phyloP scores from a whole-genome alignment of 2,113 vertebrate species.

The Myxocyprinus asiaticus region DNA sequence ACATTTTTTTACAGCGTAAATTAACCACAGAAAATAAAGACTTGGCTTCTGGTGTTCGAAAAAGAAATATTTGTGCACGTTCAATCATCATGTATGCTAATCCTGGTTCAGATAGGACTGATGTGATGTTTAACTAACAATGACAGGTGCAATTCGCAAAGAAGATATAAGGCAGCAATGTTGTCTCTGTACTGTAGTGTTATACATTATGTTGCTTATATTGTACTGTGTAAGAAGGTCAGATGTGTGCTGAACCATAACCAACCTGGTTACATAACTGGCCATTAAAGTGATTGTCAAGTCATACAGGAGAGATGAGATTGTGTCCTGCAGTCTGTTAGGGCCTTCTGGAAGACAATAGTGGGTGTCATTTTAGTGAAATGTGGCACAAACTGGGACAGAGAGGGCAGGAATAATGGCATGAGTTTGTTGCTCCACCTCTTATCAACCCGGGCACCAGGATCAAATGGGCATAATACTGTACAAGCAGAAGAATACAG shows the following conservation, averaged over 20 bases:
- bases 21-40: not conserved
- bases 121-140: not conserved
- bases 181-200: too few species aligned
- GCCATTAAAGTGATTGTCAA: conserved; percentile 34
- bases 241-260: not conserved
- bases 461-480: conserved; percentile 30
- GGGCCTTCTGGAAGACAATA: not conserved
- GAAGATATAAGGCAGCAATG: not conserved
- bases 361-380: not conserved
- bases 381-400: not conserved
- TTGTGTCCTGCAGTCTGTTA: not conserved
- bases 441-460: not conserved
- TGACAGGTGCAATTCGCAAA: not conserved
- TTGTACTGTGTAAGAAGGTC: not conserved
- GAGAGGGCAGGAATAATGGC: too few species aligned
- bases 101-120: not conserved
- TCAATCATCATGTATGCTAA: not conserved
- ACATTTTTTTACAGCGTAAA: too few species aligned
- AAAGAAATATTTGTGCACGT: not conserved
- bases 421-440: conserved; percentile 2
- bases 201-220: not conserved
- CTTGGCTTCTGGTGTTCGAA: not conserved
- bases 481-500: not conserved
- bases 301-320: conserved; percentile 26
- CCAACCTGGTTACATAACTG: conserved; percentile 20